Conservation (phyloP, 2,888 invertebrate species). For the Hyppa rectilinea region DNA sequence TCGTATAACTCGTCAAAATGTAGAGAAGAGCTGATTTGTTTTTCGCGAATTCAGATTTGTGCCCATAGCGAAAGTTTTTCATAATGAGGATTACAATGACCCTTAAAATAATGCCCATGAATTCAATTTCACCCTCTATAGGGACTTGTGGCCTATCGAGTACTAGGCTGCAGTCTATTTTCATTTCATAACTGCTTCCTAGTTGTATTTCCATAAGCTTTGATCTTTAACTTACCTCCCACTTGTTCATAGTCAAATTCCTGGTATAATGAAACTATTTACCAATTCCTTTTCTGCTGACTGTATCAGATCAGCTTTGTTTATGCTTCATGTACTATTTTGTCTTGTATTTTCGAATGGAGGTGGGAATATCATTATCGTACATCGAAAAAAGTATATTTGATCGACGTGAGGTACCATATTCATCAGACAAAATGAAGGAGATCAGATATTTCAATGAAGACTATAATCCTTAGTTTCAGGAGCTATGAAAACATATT, state of each 20-base stretch:
- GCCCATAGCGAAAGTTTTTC: too few species aligned
- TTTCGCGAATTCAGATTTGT: too few species aligned
- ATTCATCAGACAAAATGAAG: too few species aligned
- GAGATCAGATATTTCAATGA: too few species aligned
- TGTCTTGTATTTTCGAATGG: background rate
- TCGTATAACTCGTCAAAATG: too few species aligned
- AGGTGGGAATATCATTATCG: background rate
- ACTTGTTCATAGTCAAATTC: slow-evolving; percentile 49
- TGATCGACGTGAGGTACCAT: background rate
- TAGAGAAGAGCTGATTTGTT: too few species aligned
- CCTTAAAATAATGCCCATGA: too few species aligned
- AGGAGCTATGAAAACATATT: background rate
- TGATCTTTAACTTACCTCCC: slow-evolving; percentile 57
- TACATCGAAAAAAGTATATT: background rate
- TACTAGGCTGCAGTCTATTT: slow-evolving; percentile 22
- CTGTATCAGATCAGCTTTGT: background rate
- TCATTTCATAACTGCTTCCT: slow-evolving; percentile 46
- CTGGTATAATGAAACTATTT: slow-evolving; percentile 44
- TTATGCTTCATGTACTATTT: background rate
- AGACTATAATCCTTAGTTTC: background rate
- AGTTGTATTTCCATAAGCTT: slow-evolving; percentile 59
- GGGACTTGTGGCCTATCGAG: background rate
- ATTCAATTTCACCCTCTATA: too few species aligned
- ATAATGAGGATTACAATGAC: too few species aligned
- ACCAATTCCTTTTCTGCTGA: slow-evolving; percentile 11